Evolutionary conservation across 2,113 vertebrate species (phyloP).

Genomic region (Puntigrus tetrazona): DNA sequence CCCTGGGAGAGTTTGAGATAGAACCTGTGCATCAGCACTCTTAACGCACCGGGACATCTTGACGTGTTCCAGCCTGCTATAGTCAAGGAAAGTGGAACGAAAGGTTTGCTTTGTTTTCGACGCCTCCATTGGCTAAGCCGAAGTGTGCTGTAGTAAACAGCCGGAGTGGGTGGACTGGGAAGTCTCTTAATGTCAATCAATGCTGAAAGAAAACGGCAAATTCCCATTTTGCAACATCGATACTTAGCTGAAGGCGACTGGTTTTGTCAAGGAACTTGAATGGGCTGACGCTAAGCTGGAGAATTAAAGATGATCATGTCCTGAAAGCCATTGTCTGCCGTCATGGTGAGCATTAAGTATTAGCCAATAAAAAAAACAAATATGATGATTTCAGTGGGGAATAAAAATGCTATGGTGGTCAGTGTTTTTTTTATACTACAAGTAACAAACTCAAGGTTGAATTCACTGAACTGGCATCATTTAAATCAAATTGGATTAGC

Average conservation of each 20-base stretch:
- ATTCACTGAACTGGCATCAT: not conserved
- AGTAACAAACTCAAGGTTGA: not conserved
- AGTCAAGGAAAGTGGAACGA: constrained; percentile 21
- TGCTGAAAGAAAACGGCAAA: constrained; percentile 53
- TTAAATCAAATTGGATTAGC: not conserved
- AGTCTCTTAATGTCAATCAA: constrained; percentile 70
- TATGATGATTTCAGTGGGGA: constrained; percentile 25
- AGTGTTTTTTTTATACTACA: not conserved
- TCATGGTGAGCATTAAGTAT: constrained; percentile 19
- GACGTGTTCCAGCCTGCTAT: constrained; percentile 22
- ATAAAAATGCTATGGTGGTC: constrained; percentile 33
- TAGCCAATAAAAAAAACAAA: not conserved
- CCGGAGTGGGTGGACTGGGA: constrained; percentile 52
- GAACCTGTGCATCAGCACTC: constrained; percentile 17
- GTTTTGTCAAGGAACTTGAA: constrained; percentile 48
- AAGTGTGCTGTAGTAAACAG: constrained; percentile 40
- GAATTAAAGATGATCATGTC: constrained; percentile 63
- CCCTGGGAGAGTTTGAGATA: constrained; percentile 16
- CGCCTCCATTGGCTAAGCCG: not conserved
- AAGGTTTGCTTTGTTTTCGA: constrained; percentile 23
- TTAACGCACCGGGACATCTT: not conserved
- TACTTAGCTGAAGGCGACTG: constrained; percentile 63
- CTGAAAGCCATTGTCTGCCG: constrained; percentile 25
- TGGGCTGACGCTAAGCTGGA: constrained; percentile 69
- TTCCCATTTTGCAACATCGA: constrained; percentile 55